A percentile compares a stretch with the other conserved stretches of the same genome.
phyloP scores from a whole-genome alignment of 2,888 invertebrate genomes.

The Eupithecia subfuscata region DNA sequence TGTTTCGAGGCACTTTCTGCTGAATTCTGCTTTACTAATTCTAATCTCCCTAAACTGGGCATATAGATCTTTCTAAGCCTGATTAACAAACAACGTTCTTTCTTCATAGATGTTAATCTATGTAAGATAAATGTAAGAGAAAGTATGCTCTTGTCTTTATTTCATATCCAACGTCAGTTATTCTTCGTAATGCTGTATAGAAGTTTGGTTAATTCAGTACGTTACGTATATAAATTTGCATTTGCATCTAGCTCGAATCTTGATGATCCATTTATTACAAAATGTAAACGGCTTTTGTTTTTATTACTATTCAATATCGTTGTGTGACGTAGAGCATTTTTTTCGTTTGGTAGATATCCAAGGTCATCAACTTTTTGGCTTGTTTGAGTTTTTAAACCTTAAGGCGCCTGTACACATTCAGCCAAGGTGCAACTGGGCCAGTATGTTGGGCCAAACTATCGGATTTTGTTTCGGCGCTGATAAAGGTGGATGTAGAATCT shows the following conservation, averaged over 20 bases:
- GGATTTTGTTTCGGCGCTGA: too few relatives aligned
- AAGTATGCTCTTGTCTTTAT: constrained; percentile 16
- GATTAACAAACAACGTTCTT: neutral
- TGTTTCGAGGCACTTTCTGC: neutral
- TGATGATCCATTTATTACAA: neutral
- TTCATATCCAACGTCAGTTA: constrained; percentile 16
- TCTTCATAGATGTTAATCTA: constrained; percentile 1
- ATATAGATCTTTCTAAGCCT: neutral
- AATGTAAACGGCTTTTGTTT: neutral
- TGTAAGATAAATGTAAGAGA: constrained; percentile 10
- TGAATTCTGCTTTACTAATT: neutral
- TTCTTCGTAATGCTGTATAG: constrained; percentile 1
- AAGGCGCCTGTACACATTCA: too few relatives aligned
- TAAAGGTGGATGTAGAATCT: too few relatives aligned
- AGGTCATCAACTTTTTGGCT: constrained; percentile 28
- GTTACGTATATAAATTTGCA: constrained; percentile 1
- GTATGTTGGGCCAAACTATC: too few relatives aligned
- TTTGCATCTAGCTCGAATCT: neutral
- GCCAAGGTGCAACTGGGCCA: too few relatives aligned
- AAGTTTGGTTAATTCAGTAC: neutral
- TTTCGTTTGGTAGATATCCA: constrained; percentile 12
- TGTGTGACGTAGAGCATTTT: neutral
- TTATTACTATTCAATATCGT: neutral
- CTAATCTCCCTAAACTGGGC: neutral
- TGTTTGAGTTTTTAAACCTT: too few relatives aligned